phyloP scores from a whole-genome alignment of 2,797 vertebrate genomes.

The Melanotaenia boesemani region DNA sequence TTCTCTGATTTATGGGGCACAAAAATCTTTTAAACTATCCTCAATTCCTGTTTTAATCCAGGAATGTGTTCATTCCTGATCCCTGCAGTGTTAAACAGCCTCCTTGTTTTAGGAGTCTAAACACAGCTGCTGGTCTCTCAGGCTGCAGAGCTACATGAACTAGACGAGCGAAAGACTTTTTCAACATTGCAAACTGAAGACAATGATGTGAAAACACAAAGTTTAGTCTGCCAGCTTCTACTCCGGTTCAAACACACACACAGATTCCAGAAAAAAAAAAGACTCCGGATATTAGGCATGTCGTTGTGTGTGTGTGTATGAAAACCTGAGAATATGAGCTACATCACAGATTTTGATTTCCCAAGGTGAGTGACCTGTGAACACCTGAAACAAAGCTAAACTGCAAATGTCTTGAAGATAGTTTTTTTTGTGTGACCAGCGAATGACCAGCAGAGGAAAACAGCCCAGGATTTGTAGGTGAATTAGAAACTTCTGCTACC shows the following conservation, averaged over 20 bases:
- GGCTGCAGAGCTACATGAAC: constrained; percentile 32
- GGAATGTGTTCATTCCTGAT: constrained; percentile 21
- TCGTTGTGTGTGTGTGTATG: constrained; percentile 8
- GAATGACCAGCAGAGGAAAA: constrained; percentile 19
- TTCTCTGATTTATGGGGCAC: background rate
- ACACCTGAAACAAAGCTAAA: constrained; percentile 24
- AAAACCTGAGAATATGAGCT: constrained; percentile 58
- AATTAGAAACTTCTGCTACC: constrained; percentile 51
- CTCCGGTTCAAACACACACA: constrained; percentile 40
- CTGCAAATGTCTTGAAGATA: constrained; percentile 13
- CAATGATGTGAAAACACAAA: constrained; percentile 22
- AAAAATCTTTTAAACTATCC: constrained; percentile 4
- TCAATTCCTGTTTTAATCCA: constrained; percentile 9
- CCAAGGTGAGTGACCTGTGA: constrained; percentile 20
- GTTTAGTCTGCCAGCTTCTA: constrained; percentile 39
- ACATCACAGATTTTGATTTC: constrained; percentile 35
- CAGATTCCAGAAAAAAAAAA: constrained; percentile 8
- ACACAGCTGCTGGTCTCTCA: constrained; percentile 10
- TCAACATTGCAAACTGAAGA: constrained; percentile 44
- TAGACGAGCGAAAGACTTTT: constrained; percentile 51
- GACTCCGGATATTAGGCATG: constrained; percentile 40
- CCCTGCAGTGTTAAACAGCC: constrained; percentile 8
- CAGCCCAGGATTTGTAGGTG: constrained; percentile 31
- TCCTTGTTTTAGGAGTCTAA: constrained; percentile 23
- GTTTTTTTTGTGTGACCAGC: background rate